Conservation (phyloP, 2,797 vertebrate genomes). For the Oreochromis grahami region DNA sequence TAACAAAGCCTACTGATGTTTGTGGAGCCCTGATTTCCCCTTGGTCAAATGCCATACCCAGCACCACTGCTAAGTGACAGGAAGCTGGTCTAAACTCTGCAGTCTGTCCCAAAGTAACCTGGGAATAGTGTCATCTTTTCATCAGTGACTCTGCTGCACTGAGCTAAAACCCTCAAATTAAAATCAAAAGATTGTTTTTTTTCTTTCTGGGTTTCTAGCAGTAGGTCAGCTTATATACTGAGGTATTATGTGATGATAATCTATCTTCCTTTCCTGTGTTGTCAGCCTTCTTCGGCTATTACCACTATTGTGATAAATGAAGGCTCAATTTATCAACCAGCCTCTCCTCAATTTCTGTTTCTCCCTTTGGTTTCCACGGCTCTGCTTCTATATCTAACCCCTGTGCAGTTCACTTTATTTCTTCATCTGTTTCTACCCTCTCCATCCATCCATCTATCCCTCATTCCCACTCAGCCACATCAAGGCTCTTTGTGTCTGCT, state of each 20-base stretch:
- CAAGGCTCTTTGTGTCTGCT: slow-evolving; percentile 54
- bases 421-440: slow-evolving; percentile 35
- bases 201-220: neutral
- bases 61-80: slow-evolving; percentile 33
- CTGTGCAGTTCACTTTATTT: slow-evolving; percentile 46
- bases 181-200: neutral
- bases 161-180: neutral
- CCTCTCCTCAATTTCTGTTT: slow-evolving; percentile 33
- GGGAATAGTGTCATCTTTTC: slow-evolving; percentile 5
- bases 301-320: slow-evolving; percentile 66
- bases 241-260: slow-evolving; percentile 45
- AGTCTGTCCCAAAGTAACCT: neutral
- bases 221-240: slow-evolving; percentile 20
- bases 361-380: neutral
- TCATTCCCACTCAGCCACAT: slow-evolving; percentile 27
- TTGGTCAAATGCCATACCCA: slow-evolving; percentile 40
- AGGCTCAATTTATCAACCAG: slow-evolving; percentile 64
- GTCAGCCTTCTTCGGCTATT: slow-evolving; percentile 57
- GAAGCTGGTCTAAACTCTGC: slow-evolving; percentile 17
- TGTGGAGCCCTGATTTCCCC: slow-evolving; percentile 52
- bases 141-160: neutral
- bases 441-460: slow-evolving; percentile 2
- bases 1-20: slow-evolving; percentile 67
- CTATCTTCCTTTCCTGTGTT: slow-evolving; percentile 56
- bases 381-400: slow-evolving; percentile 23